phyloP scores from a whole-genome alignment of 2,888 invertebrate species.

The Mesorhabditis sp. region DNA sequence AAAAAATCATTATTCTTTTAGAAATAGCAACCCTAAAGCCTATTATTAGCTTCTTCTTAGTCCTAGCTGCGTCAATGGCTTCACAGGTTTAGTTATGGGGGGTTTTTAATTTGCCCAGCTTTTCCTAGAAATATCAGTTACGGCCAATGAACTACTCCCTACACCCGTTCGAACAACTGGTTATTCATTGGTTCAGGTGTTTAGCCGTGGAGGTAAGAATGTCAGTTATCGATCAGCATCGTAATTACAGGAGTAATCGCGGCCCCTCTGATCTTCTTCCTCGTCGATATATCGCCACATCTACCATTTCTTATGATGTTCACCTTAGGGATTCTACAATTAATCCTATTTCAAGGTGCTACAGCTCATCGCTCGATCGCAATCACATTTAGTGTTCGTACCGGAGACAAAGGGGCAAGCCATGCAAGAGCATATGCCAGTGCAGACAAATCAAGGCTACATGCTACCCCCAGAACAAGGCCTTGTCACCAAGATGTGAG shows the following conservation, averaged over 20 bases:
- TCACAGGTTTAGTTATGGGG: neutral
- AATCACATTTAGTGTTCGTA: neutral
- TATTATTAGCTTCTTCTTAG: neutral
- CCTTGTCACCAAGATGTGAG: neutral
- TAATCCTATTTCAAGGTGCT: neutral
- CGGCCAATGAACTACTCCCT: slow-evolving; percentile 23
- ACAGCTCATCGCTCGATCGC: neutral
- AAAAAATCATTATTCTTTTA: no score
- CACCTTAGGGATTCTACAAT: neutral
- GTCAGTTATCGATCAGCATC: neutral
- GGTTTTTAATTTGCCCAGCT: neutral
- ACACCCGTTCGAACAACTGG: slow-evolving; percentile 27
- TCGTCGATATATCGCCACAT: neutral
- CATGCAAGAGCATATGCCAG: neutral
- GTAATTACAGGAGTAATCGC: neutral
- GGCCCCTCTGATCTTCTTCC: neutral
- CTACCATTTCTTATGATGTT: slow-evolving; percentile 1
- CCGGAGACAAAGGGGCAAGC: neutral
- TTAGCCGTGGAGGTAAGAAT: neutral
- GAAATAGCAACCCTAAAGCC: no score
- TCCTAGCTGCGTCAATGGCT: slow-evolving; percentile 3
- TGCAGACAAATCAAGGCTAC: neutral
- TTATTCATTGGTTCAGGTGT: neutral
- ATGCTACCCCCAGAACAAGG: neutral
- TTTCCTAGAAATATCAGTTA: neutral